Base-by-base conservation (phyloP, 2,797 vertebrate genomes). In the Fratercula arctica region DNA sequence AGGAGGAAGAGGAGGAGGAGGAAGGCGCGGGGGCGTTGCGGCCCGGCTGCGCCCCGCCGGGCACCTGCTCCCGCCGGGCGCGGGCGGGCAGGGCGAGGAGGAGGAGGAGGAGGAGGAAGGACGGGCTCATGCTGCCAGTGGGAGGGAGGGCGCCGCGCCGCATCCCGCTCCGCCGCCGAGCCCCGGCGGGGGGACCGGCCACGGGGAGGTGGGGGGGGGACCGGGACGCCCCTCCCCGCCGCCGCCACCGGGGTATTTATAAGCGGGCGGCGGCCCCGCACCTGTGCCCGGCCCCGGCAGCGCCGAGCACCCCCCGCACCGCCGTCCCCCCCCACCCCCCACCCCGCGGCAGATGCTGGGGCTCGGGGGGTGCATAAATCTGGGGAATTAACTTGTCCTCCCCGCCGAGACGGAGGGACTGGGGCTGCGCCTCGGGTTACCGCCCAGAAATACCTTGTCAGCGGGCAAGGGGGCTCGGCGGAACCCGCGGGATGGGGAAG, bases 171-270 rank as follows among this genome's bases (percentile, higher is more conserved):
- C 66, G 50, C 93, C 95, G 29, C 97, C 88, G 80, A 97, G 84
- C 87, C 95, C 90, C 95, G 89, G 94, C 63, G 90, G 79, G 69
- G 74, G 48, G 53, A 73, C 43, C 25, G n/a, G 89, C 78, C 51
- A 66, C 53, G 21, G 83, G 15, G 50, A 8, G 48, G 53, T 29
- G 7, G 20, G 23, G n/a, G 46, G 43, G 74, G 46, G 29, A 73
- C 78, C 35, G n/a, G 51, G 96, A 76, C 82, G 85, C 94, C 93
- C 92, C 76, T 93, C 96, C 95, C 92, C 67, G 84, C 95, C 46
- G 78, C 94, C 46, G 78, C 94, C 97, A 94, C 96, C 46, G 97
- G 97, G 98, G 98, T 99, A 99, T 99, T 99, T 99, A 99, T 99
- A 99, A 98, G 78, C 45, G 86, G 91, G 95, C 72, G 90, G 90